These are phyloP conservation scores for Diploptera punctata DNA, from an alignment of 2,888 invertebrate genomes.

Conservation along the genomic window DNA sequence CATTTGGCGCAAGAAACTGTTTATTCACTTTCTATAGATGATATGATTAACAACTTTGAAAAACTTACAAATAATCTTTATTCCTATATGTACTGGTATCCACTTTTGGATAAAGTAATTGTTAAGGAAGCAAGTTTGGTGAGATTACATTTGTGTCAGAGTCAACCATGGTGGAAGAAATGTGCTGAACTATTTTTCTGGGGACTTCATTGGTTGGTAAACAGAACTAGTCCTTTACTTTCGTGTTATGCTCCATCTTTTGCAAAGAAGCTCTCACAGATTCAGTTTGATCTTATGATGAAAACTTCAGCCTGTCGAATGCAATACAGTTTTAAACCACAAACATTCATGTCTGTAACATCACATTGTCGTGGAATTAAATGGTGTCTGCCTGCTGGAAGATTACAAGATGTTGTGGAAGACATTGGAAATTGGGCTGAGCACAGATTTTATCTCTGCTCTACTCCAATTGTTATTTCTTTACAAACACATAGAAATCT, in stretches of 20 bases:
- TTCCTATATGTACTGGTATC: constrained; percentile 36
- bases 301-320: constrained; percentile 24
- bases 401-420: constrained; percentile 9
- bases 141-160: constrained; percentile 28
- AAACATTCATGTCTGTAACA: constrained; percentile 28
- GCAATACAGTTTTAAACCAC: constrained; percentile 35
- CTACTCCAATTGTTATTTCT: constrained; percentile 36
- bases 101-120: constrained; percentile 37
- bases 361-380: constrained; percentile 37
- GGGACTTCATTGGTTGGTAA: constrained; percentile 32
- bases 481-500: constrained; percentile 32
- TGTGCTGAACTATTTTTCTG: constrained; percentile 33
- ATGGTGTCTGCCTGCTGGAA: constrained; percentile 36
- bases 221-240: constrained; percentile 30
- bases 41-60: constrained; percentile 27
- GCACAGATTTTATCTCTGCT: constrained; percentile 28
- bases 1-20: constrained; percentile 37
- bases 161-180: constrained; percentile 37
- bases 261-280: constrained; percentile 26
- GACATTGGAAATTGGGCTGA: constrained; percentile 36
- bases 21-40: constrained; percentile 28
- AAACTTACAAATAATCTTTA: constrained; percentile 32
- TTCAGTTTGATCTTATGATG: constrained; percentile 31
- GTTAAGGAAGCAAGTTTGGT: constrained; percentile 31
- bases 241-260: constrained; percentile 37